Percentiles rank a stretch among this genome's conserved stretches.
Conservation (phyloP, 35 echinoderm and acorn worm species). For the Stichopus chloronotus region DNA sequence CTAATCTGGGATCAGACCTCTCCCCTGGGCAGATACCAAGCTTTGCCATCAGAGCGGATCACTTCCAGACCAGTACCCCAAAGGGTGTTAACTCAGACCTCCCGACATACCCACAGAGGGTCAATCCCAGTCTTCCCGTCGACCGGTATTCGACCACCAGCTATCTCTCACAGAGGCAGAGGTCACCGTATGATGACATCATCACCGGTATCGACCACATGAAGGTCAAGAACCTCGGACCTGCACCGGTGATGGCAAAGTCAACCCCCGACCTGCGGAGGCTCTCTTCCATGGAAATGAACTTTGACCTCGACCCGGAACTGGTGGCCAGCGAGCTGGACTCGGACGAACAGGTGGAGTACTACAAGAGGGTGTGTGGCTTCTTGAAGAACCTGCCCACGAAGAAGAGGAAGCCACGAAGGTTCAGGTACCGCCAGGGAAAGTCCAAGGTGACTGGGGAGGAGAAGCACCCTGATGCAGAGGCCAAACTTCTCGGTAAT, state of each 20-base stretch:
- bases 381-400: slow-evolving; percentile 52
- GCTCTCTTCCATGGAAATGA: slow-evolving; percentile 32
- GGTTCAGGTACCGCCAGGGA: slow-evolving; percentile 19
- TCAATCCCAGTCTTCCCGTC: slow-evolving; percentile 21
- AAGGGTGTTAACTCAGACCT: not conserved
- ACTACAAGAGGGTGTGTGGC: slow-evolving; percentile 48
- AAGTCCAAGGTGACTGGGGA: not conserved
- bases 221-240: not conserved
- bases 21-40: not conserved
- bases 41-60: not conserved
- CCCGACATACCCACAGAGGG: not conserved
- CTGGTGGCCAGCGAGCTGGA: slow-evolving; percentile 55
- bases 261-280: slow-evolving; percentile 48
- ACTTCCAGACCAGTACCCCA: slow-evolving; percentile 46
- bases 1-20: not conserved
- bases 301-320: slow-evolving; percentile 59
- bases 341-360: slow-evolving; percentile 56
- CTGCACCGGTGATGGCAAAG: slow-evolving; percentile 1
- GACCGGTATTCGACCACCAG: not conserved
- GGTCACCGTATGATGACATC: slow-evolving; percentile 36
- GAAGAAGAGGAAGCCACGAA: slow-evolving; percentile 49
- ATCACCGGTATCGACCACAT: slow-evolving; percentile 24
- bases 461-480: not conserved
- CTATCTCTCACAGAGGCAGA: not conserved
- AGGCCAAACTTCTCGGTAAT: not conserved